Evolutionary conservation across 2,888 invertebrate species (phyloP).

Genomic region (Lycaena phlaeas): DNA sequence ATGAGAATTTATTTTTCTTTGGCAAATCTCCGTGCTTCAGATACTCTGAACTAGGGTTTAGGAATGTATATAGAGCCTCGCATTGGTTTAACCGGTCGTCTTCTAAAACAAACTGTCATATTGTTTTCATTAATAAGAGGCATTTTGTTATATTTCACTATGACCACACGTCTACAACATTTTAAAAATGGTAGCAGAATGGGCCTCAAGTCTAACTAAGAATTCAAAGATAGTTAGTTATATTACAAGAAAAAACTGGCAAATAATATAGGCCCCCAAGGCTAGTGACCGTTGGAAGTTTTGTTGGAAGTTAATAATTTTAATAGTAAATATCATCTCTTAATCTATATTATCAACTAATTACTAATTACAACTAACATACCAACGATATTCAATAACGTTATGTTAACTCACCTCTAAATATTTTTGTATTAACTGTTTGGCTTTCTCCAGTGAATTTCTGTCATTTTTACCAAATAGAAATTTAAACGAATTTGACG

Average conservation of each 20-base stretch:
- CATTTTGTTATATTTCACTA: too few species aligned
- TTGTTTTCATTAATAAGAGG: constrained; percentile 2
- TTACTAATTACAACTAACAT: too few species aligned
- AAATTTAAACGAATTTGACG: constrained; percentile 86
- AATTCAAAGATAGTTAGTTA: too few species aligned
- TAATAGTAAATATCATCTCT: too few species aligned
- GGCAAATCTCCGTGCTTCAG: constrained; percentile 85
- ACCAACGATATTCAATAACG: background rate
- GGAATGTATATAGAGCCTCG: constrained; percentile 90
- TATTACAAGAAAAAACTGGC: too few species aligned
- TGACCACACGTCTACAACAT: too few species aligned
- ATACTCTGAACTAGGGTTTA: constrained; percentile 94
- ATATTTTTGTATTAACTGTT: constrained; percentile 87
- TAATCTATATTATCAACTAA: too few species aligned
- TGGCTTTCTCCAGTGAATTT: constrained; percentile 86
- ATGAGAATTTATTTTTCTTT: constrained; percentile 89
- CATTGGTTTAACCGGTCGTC: constrained; percentile 90
- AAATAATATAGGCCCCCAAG: too few species aligned
- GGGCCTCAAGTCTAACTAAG: too few species aligned
- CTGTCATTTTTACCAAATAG: constrained; percentile 87
- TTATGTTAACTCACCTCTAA: constrained; percentile 81
- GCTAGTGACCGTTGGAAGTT: too few species aligned
- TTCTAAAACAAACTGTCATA: constrained; percentile 83
- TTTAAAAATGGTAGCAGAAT: too few species aligned
- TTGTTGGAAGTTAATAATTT: too few species aligned